Conservation (phyloP, 1,140 invertebrate genomes). For the Caenorhabditis inopinata region DNA sequence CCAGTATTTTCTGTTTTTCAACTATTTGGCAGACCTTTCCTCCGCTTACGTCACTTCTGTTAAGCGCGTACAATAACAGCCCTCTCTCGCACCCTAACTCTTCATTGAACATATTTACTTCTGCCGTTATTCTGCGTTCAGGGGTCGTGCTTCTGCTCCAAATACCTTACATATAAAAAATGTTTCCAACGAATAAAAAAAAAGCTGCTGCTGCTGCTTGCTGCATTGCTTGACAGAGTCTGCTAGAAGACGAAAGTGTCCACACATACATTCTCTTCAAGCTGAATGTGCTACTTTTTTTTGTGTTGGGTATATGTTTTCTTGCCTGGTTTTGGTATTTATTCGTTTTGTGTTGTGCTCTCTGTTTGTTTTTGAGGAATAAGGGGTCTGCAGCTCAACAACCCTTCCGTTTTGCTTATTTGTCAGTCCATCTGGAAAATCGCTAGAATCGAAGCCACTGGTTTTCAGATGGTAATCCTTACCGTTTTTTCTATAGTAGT, state of each 20-base stretch:
- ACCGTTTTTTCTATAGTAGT: not conserved
- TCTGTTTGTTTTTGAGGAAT: not conserved
- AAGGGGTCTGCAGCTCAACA: not conserved
- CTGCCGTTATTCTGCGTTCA: not conserved
- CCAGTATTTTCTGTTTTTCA: not conserved
- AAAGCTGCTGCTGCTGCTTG: not conserved
- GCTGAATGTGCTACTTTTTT: conserved; percentile 11
- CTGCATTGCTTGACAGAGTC: not conserved
- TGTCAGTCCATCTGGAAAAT: not conserved
- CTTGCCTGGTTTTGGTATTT: not conserved
- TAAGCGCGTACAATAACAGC: no score
- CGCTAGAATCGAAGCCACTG: not conserved
- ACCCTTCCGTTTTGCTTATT: not conserved
- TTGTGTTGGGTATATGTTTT: conserved; percentile 12
- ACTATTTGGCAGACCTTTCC: not conserved
- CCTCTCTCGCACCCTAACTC: not conserved
- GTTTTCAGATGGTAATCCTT: not conserved
- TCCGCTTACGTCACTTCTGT: no score
- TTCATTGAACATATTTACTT: no score
- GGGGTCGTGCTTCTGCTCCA: not conserved
- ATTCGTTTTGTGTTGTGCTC: not conserved
- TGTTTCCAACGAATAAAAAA: not conserved
- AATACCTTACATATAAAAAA: not conserved
- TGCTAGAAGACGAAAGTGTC: not conserved
- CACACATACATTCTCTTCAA: not conserved